Base-by-base conservation (phyloP, 1,140 invertebrate species). In the Tetragonula clypearis region DNA sequence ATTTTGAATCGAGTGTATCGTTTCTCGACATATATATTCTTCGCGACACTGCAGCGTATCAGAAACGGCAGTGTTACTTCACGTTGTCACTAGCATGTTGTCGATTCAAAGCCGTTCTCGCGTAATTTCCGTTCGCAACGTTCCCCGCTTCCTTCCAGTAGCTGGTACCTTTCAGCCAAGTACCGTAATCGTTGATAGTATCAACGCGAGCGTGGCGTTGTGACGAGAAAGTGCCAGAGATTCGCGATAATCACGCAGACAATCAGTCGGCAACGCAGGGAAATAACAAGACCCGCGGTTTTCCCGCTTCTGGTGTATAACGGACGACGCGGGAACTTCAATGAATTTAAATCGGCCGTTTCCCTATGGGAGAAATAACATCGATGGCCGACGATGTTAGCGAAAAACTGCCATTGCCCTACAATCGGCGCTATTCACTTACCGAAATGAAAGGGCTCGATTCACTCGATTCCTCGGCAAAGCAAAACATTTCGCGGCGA, bases 401-500 rank as follows among this genome's bases (percentile, higher is more conserved):
- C 11, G 23, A 58, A 85, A 80, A 80, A 68, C 62, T 68, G 55
- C 62, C 66, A 55, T 35, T 76, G 26, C 21, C 30, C 58, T 49
- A 88, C 84, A 89, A 66, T 83, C 81, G 74, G 56, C 53, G 81
- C 77, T n/a, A 88, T 89, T 88, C 80, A 88, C 69, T 30, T 86
- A 62, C 35, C 6, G 4, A n/a, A n/a, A 88, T 83, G 80, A 89
- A 86, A 86, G 87, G 77, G 75, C 72, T 82, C 35, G 35, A 89
- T 88, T 89, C 84, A 89, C 66, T 23, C 11, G 35, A 74, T 71
- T 83, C 60, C 60, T 53, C 60, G 41, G 69, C 62, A 62, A 79
- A 83, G 76, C 75, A 85, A 88, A 88, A 86, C 77, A 76, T 73
- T 88, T 72, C 76, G 53, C 60, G 49, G 30, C 30, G 30, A 30